Base-by-base conservation (phyloP, 2,888 invertebrate genomes). In the Nysson spinosus region DNA sequence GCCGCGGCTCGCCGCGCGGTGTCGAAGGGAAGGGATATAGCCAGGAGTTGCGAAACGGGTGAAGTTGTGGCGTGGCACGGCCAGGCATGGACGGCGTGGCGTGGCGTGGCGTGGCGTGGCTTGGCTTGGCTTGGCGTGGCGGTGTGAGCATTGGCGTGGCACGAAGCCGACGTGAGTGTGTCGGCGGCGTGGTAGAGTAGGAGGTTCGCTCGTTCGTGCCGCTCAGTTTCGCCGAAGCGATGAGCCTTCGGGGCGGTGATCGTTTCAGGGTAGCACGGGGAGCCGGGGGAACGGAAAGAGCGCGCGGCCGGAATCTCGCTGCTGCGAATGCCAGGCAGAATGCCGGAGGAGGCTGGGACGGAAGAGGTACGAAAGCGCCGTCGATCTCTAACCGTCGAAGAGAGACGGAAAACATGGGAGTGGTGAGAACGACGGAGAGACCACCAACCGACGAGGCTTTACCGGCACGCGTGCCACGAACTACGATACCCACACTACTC, bases 201-300 rank as follows among this genome's bases (percentile, higher is more conserved):
- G 57, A 54, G 44, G 46, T 24, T 51, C 46, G 39, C 72, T 58
- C 49, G 63, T 63, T 75, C 81, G 77, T 77, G 79, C 79, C 74
- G 79, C 75, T 81, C 80, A 77, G 75, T 74, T n/a, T 79, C 79
- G 83, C 76, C 77, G 81, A 84, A 77, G 82, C 82, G 83, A 83
- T 81, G 84, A 84, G 84, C 82, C 83, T 80, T 83, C 80, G 79
- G 82, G 82, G 82, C 75, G 79, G 72, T 68, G 79, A 72, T 68
- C 70, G 82, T 62, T 61, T 37, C 69, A 75, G 47, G 77, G 58
- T 68, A 57, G 58, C n/a, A 47, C 55, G 66, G 60, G 60, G 63
- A 28, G 54, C 64, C 51, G 61, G 62, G 63, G 60, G 66, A 63
- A 56, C 49, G 39, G 62, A 39, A 50, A 55, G n/a, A n/a, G 66